These are phyloP conservation scores for Phalacrocorax aristotelis DNA, from an alignment of 2,113 vertebrate genomes.

Conservation along the genomic window DNA sequence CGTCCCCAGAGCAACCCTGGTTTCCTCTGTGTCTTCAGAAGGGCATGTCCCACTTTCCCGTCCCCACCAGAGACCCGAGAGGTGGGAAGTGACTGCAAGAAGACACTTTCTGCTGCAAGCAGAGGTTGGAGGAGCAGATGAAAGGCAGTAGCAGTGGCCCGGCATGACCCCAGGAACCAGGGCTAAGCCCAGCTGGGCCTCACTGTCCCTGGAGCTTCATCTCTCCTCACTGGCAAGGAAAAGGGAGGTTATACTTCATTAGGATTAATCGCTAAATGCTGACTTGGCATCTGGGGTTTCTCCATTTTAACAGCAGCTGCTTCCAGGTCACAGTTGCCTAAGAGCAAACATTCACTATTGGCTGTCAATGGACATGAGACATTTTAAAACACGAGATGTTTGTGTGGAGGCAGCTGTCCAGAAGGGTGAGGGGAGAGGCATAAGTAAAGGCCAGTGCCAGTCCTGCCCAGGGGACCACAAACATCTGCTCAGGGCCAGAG, in stretches of 20 bases:
- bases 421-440: not conserved
- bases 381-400: not conserved
- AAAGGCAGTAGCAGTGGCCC: not conserved
- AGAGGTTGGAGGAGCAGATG: not conserved
- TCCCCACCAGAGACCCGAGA: not conserved
- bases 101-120: not conserved
- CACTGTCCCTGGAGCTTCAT: not conserved
- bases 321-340: not conserved
- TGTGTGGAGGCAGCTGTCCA: not conserved
- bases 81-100: not conserved
- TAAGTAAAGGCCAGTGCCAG: not conserved
- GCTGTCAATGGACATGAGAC: not conserved
- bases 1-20: rapidly evolving
- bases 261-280: not conserved
- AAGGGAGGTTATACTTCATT: not conserved
- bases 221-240: not conserved
- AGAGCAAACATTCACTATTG: not conserved
- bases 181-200: not conserved
- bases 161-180: not conserved
- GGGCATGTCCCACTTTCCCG: not conserved
- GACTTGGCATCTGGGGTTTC: not conserved
- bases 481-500: not conserved
- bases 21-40: not conserved
- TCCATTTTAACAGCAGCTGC: not conserved
- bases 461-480: not conserved